phyloP scores from a whole-genome alignment of 2,888 invertebrate genomes.

The Callyntrura sp. region DNA sequence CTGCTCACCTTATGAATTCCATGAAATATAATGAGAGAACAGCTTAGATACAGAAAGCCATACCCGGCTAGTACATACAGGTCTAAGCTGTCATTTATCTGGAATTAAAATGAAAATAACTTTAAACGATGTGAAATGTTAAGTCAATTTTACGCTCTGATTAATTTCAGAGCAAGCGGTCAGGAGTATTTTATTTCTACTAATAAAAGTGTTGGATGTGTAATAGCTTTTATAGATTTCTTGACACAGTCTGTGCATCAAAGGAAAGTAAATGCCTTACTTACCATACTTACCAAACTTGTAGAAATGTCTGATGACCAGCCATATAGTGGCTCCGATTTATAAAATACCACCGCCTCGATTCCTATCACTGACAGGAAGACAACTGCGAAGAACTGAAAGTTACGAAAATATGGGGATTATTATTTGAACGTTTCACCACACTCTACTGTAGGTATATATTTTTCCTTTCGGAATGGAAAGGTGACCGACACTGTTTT shows the following conservation, averaged over 20 bases:
- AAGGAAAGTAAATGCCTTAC: neutral
- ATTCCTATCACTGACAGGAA: conserved; percentile 76
- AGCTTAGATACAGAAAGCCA: conserved; percentile 72
- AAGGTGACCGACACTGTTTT: too few relatives aligned
- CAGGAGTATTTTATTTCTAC: too few relatives aligned
- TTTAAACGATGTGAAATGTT: too few relatives aligned
- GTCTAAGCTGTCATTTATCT: conserved; percentile 69
- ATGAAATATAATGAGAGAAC: conserved; percentile 75
- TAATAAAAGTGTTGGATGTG: too few relatives aligned
- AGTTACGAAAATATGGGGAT: neutral
- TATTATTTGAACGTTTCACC: too few relatives aligned
- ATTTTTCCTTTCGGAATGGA: too few relatives aligned
- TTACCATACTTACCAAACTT: conserved; percentile 48
- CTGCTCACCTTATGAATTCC: conserved; percentile 78
- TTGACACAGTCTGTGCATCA: too few relatives aligned
- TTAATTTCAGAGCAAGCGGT: too few relatives aligned
- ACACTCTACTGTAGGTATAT: neutral
- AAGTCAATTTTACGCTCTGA: neutral
- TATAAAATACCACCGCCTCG: conserved; percentile 74
- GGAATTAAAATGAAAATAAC: neutral
- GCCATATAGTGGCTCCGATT: conserved; percentile 69
- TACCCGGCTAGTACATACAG: conserved; percentile 72
- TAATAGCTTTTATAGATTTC: too few relatives aligned
- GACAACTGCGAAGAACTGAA: conserved; percentile 78
- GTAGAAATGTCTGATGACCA: conserved; percentile 74